phyloP scores from a whole-genome alignment of 2,888 invertebrate genomes.

The Oxycera nigricornis region DNA sequence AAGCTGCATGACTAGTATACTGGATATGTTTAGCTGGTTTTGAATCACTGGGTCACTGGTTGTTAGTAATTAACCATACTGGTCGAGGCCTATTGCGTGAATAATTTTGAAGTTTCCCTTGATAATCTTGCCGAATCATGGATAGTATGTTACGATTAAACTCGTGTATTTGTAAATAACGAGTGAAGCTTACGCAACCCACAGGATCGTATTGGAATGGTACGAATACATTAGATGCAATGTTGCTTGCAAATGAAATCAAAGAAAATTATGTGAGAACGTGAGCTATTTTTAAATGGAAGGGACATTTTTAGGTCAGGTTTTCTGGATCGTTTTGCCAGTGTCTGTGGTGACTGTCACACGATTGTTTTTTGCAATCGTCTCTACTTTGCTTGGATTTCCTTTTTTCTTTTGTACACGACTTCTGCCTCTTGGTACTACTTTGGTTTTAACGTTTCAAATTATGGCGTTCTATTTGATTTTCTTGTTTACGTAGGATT shows the following conservation, averaged over 20 bases:
- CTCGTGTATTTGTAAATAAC: not conserved
- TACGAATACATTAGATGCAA: too few species aligned
- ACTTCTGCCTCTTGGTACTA: too few species aligned
- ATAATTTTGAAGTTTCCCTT: not conserved
- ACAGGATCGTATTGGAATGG: not conserved
- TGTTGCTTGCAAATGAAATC: too few species aligned
- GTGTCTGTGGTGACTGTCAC: not conserved
- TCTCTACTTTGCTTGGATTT: too few species aligned
- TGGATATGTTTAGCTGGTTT: not conserved
- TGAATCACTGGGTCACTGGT: not conserved
- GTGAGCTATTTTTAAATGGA: not conserved
- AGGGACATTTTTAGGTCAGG: not conserved
- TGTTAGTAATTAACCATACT: not conserved
- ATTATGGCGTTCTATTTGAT: too few species aligned
- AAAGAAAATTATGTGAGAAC: not conserved
- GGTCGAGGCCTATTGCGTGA: not conserved
- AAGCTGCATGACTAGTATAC: not conserved
- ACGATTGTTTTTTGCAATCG: not conserved
- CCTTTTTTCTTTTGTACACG: too few species aligned
- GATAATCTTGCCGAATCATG: not conserved
- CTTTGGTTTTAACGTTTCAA: too few species aligned
- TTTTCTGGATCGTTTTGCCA: not conserved
- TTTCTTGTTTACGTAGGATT: too few species aligned
- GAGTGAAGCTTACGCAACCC: not conserved
- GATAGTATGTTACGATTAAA: not conserved